Base-by-base conservation (phyloP, 2,113 vertebrate species). In the Chinchilla lanigera region DNA sequence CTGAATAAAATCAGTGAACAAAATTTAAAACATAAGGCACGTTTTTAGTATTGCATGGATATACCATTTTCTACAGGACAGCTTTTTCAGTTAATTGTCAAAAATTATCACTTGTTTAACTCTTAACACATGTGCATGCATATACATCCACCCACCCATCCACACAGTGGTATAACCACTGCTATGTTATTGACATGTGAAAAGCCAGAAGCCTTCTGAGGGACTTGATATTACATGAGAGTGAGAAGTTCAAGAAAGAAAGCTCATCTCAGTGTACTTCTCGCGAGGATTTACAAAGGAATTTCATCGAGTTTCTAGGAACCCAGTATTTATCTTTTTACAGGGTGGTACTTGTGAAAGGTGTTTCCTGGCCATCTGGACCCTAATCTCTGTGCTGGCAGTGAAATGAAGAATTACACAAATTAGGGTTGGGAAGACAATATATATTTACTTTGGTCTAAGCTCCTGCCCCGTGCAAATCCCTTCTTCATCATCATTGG, bases 1-100 rank as follows among this genome's bases (percentile, higher is more conserved):
- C 89, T 93, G 56, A 94, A 44, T 78, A 85, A 93, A 97, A 69
- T 92, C 63, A 93, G 4, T 93, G 58, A 78, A 30, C 22, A 33
- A 84, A 92, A 63, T 50, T 13, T 13, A 30, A 56, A 93, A 86
- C 81, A 38, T 38, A 44, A 35, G 69, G 41, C 58, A 92, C 69
- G 52, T 89, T 89, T 89, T 83, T 73, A 85, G 58, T 47, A 60
- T 9, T 89, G 22, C 73, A 26, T 67, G 69, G 67, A 11, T 87
- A 56, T 88, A 52, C 90, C 80, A 41, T 69, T 71, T n/a, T 86
- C 28, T 84, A 52, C 81, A 41, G 81, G 71, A 30, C 20, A 47
- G 47, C 58, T 7, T 58, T 89, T 54, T 44, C 50, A 63, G 7
- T 38, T 75, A 67, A 58, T 7, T 47, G 41, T 71, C 50, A 65